A percentile compares a stretch with the other conserved stretches of the same genome.
Evolutionary conservation across 2,797 vertebrate species (phyloP).

Genomic region (Dryobates pubescens): DNA sequence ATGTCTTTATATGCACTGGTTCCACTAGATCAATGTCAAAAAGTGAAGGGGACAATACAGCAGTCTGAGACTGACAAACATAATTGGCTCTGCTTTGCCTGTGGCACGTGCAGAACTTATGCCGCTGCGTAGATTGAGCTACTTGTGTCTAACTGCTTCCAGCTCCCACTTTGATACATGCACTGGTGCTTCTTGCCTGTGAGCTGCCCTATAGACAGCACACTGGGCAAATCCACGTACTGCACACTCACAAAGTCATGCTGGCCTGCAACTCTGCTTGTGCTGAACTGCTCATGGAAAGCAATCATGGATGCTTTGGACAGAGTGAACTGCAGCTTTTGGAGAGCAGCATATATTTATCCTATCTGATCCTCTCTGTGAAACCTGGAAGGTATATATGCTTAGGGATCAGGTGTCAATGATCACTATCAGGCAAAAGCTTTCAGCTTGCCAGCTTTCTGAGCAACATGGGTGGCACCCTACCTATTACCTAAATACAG

Average conservation of each 20-base stretch:
- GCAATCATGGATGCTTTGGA: not conserved
- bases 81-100: constrained; percentile 34
- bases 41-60: constrained; percentile 42
- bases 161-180: constrained; percentile 13
- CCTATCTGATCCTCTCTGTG: not conserved
- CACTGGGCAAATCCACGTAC: not conserved
- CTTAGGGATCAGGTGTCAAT: not conserved
- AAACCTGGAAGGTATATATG: fast-evolving
- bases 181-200: not conserved
- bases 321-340: not conserved
- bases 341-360: not conserved
- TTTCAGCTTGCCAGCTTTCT: not conserved
- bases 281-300: not conserved
- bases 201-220: not conserved
- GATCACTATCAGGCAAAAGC: not conserved
- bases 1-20: constrained; percentile 14
- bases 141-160: constrained; percentile 39
- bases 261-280: not conserved
- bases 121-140: not conserved
- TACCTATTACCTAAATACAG: not conserved
- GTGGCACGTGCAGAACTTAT: constrained; percentile 34
- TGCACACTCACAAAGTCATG: not conserved
- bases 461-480: fast-evolving
- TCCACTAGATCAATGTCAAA: constrained; percentile 46
- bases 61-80: constrained; percentile 42